These are phyloP conservation scores for Heliconius charithonia DNA, from an alignment of 2,888 invertebrate genomes.

Conservation along the genomic window DNA sequence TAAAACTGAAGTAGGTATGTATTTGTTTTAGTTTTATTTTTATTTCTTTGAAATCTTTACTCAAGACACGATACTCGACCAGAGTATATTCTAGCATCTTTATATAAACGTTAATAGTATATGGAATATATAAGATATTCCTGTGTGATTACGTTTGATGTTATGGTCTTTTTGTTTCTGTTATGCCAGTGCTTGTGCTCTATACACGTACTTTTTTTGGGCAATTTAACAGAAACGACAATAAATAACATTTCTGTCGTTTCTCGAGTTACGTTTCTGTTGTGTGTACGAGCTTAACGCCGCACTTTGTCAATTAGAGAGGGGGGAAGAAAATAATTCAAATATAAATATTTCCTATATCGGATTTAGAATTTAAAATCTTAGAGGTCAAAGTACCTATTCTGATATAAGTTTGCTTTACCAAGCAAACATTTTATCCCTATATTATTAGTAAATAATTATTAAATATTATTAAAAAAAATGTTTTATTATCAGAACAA, in stretches of 20 bases:
- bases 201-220: background rate
- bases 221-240: background rate
- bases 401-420: background rate
- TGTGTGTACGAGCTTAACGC: background rate
- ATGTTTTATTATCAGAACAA: background rate
- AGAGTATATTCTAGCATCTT: background rate
- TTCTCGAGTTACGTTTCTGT: too few relatives aligned
- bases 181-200: too few relatives aligned
- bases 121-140: background rate
- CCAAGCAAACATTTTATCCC: background rate
- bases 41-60: background rate
- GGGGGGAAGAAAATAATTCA: too few relatives aligned
- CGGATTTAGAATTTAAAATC: too few relatives aligned
- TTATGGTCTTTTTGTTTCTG: background rate
- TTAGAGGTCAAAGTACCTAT: too few relatives aligned
- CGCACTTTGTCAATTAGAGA: too few relatives aligned
- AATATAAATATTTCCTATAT: too few relatives aligned
- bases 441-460: background rate
- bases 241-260: background rate
- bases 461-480: background rate
- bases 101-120: background rate
- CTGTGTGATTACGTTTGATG: background rate
- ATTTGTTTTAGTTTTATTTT: background rate
- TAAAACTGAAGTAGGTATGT: conserved; percentile 14
- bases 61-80: background rate